Evolutionary conservation across 2,888 invertebrate species (phyloP), one percentile per base, ranked within the genome.

Genomic region (Phyllotreta cruciferae): DNA sequence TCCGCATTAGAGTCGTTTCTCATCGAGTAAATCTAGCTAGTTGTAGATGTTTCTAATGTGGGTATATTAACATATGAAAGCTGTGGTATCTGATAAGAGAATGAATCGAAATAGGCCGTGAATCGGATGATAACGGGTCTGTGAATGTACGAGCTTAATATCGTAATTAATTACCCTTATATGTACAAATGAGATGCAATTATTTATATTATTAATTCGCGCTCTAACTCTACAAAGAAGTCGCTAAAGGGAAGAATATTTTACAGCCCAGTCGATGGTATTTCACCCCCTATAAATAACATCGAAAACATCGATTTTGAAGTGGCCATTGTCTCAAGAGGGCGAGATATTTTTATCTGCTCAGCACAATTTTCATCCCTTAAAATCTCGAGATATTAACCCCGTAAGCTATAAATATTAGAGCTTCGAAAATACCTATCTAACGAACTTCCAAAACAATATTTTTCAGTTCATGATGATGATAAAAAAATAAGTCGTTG

Each of bases 261-360:
- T 45, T 45, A 9, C 38, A n/a, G 6, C 34, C 42, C 35, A 37
- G 6, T 9, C 11, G 35, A 34, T 9, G n/a, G 10, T 52, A 60
- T 64, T 60, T 53, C 56, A 56, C 24, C 60, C 50, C n/a, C 37
- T 69, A 35, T 69, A 69, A 70, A 70, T 69, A 67, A 70, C 64
- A 60, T 70, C 70, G 50, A 36, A 50, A 63, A 58, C 70, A 70
- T 56, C 53, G 55, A 54, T 57, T 61, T 60, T 66, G 57, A 36
- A 70, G 69, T 36, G 67, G 66, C 61, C 49, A 68, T 70, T 58
- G 69, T 69, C 70, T 68, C 66, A 38, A 66, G 60, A 44, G 52
- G 34, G 10, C 39, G 14, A 49, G 47, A 49, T 37, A 24, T 49
- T 52, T 55, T 64, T 60, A 64, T 56, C 60, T 24, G 4, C 24